phyloP scores from a whole-genome alignment of 2,113 vertebrate species.

The Furnarius figulus region DNA sequence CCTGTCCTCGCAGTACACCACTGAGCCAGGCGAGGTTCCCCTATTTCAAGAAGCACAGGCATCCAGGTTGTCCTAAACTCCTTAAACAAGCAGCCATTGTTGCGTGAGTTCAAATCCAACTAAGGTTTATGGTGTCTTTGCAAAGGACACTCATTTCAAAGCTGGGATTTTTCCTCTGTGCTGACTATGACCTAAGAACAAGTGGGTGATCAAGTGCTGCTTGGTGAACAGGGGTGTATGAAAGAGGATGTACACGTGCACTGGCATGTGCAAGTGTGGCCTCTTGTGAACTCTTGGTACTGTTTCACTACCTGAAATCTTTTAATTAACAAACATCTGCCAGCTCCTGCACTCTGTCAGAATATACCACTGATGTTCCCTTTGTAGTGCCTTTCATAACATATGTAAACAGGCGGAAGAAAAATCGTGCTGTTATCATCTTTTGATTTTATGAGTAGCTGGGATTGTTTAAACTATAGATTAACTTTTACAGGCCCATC shows the following conservation, averaged over 20 bases:
- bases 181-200: neutral
- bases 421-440: slow-evolving; percentile 46
- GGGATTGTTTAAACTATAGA: slow-evolving; percentile 17
- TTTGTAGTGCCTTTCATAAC: slow-evolving; percentile 58
- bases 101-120: rapidly evolving
- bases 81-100: neutral
- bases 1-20: neutral
- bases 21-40: neutral
- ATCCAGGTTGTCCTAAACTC: neutral
- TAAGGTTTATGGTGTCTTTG: neutral
- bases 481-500: slow-evolving; percentile 10
- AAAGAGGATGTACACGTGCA: neutral
- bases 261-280: neutral
- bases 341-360: slow-evolving; percentile 64
- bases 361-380: slow-evolving; percentile 32
- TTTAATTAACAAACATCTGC: slow-evolving; percentile 79
- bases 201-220: slow-evolving; percentile 41
- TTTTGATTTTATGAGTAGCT: slow-evolving; percentile 36
- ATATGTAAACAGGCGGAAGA: slow-evolving; percentile 54
- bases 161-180: neutral
- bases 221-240: neutral
- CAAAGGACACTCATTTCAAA: neutral
- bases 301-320: slow-evolving; percentile 74
- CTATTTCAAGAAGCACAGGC: neutral
- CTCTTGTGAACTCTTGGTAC: slow-evolving; percentile 13